Percentiles rank a stretch among this genome's conserved stretches.
Conservation (phyloP, 2,888 invertebrate species). For the Acrobasis suavella region DNA sequence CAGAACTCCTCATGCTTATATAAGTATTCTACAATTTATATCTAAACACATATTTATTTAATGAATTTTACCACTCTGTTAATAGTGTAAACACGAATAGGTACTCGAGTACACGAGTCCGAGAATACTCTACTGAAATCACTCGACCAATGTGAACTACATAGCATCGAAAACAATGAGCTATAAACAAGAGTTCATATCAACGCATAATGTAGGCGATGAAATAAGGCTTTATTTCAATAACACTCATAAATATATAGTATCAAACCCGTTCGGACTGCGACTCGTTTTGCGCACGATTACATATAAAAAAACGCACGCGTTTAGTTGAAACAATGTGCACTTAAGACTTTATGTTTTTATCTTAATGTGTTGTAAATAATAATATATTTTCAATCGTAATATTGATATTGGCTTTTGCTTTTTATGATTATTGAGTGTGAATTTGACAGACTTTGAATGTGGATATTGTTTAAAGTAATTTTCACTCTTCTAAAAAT, state of each 20-base stretch:
- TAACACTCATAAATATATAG: conserved; percentile 43
- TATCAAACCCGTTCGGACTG: conserved; percentile 26
- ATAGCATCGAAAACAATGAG: conserved; percentile 68
- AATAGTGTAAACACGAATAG: no score
- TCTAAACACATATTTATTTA: no score
- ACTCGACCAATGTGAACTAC: conserved; percentile 38
- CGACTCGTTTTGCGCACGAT: conserved; percentile 29
- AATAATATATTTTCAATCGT: conserved; percentile 15
- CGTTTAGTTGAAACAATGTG: conserved; percentile 18
- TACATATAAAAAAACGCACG: conserved; percentile 27
- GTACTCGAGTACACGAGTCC: no score
- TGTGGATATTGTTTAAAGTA: not conserved
- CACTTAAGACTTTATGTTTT: conserved; percentile 24
- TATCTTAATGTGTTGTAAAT: conserved; percentile 11
- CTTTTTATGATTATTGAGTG: conserved; percentile 6
- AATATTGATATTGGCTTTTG: not conserved
- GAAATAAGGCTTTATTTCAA: conserved; percentile 63
- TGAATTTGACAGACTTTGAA: not conserved
- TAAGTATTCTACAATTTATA: no score
- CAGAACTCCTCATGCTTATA: no score
- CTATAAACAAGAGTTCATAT: conserved; percentile 72
- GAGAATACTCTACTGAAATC: not conserved
- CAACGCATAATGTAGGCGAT: conserved; percentile 66
- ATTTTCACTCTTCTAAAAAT: not conserved
- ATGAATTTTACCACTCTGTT: no score